phyloP scores from a whole-genome alignment of 2,113 vertebrate species.

The Galeopterus variegatus region DNA sequence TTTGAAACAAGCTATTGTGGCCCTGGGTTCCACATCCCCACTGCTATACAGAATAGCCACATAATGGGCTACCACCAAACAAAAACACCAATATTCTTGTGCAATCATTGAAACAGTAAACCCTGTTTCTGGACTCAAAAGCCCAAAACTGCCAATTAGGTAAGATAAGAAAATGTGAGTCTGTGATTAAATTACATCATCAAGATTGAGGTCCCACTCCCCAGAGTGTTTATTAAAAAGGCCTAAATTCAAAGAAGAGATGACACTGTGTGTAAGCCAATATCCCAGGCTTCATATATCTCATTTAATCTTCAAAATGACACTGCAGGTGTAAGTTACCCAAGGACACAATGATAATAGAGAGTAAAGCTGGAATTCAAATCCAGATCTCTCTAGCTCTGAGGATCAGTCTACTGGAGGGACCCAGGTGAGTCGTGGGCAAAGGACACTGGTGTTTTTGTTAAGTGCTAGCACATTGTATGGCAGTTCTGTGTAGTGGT shows the following conservation, averaged over 20 bases:
- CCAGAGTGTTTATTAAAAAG: background rate
- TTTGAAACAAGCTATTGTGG: background rate
- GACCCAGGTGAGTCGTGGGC: background rate
- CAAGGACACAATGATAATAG: background rate
- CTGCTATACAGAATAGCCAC: background rate
- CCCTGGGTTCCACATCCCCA: rapidly evolving
- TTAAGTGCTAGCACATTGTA: background rate
- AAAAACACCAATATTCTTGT: background rate
- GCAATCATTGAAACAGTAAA: background rate
- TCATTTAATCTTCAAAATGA: constrained; percentile 29
- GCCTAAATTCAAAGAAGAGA: background rate
- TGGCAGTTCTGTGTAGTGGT: background rate
- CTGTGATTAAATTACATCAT: constrained; percentile 22
- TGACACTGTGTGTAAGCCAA: background rate
- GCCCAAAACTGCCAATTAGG: background rate
- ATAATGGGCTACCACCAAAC: background rate
- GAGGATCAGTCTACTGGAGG: background rate
- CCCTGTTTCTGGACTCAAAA: background rate
- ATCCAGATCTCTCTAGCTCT: background rate
- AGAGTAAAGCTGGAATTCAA: background rate
- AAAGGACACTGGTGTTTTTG: background rate
- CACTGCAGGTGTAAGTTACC: background rate
- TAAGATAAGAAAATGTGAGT: background rate
- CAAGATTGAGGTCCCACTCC: background rate
- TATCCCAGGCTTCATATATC: background rate